A percentile compares a stretch with the other conserved stretches of the same genome.
Evolutionary conservation across 2,888 invertebrate species (phyloP).

Genomic region (Conops quadrifasciatus): DNA sequence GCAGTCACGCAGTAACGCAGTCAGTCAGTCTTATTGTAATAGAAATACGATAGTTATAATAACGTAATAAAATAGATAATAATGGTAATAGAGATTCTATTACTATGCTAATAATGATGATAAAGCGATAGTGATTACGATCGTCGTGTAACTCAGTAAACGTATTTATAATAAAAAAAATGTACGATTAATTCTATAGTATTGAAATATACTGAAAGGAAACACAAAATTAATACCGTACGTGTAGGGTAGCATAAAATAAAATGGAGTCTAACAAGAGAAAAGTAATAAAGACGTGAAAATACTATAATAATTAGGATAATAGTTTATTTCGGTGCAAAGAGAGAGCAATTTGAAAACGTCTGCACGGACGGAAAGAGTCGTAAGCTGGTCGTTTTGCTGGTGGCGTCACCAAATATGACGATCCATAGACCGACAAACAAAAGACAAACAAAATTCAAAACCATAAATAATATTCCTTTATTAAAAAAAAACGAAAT

Average conservation of each 20-base stretch:
- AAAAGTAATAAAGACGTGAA: conserved; percentile 34
- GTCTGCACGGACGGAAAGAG: not conserved
- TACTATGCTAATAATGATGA: conserved; percentile 1
- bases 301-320: conserved; percentile 30
- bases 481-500: conserved; percentile 1
- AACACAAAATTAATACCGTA: conserved; percentile 19
- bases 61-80: conserved; percentile 19
- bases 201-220: conserved; percentile 33
- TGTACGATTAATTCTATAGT: conserved; percentile 28
- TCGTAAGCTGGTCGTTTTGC: no score
- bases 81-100: conserved; percentile 23
- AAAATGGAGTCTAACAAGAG: not conserved
- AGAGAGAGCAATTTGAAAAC: conserved; percentile 21
- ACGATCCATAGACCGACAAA: not conserved
- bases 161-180: conserved; percentile 32
- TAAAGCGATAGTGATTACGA: conserved; percentile 17
- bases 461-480: not conserved
- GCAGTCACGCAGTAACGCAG: conserved; percentile 24
- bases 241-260: conserved; percentile 31
- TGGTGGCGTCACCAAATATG: not conserved
- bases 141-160: conserved; percentile 29
- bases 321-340: conserved; percentile 21
- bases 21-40: conserved; percentile 32
- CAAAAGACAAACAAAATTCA: conserved; percentile 1
- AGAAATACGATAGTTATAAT: conserved; percentile 20